Percentiles rank a stretch among this genome's conserved stretches.
Conservation (phyloP, 2,888 invertebrate genomes). For the Caenorhabditis macrosperma region DNA sequence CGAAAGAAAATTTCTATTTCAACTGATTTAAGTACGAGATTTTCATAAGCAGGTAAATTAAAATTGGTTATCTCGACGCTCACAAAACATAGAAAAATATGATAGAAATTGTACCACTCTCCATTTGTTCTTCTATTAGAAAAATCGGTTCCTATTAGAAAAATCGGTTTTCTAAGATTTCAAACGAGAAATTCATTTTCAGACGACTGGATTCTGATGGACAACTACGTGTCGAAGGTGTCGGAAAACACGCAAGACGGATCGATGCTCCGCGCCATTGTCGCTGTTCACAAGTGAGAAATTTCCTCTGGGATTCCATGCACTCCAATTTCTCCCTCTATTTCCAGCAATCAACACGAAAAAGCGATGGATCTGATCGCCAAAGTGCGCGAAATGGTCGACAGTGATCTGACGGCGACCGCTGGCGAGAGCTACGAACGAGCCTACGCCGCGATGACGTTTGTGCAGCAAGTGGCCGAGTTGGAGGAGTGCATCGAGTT, state of each 20-base stretch:
- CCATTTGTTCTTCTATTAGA: too few relatives aligned
- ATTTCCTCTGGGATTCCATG: background rate
- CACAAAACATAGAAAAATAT: too few relatives aligned
- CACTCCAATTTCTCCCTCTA: background rate
- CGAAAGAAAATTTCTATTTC: too few relatives aligned
- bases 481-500: slow-evolving; percentile 98
- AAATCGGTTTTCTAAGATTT: background rate
- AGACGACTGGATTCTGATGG: slow-evolving; percentile 94
- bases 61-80: too few relatives aligned
- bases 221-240: slow-evolving; percentile 87
- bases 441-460: slow-evolving; percentile 88
- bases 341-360: slow-evolving; percentile 69
- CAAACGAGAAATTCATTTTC: slow-evolving; percentile 56
- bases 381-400: slow-evolving; percentile 91
- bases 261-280: slow-evolving; percentile 93
- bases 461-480: slow-evolving; percentile 96
- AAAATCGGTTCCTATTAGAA: background rate
- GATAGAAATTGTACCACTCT: too few relatives aligned
- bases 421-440: slow-evolving; percentile 95
- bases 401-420: slow-evolving; percentile 96
- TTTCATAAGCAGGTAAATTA: too few relatives aligned
- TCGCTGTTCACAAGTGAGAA: slow-evolving; percentile 88
- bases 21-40: too few relatives aligned
- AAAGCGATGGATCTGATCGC: slow-evolving; percentile 87
- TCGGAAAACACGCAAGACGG: slow-evolving; percentile 95